Evolutionary conservation across 2,797 vertebrate species (phyloP).

Genomic region (Peromyscus aztecus): DNA sequence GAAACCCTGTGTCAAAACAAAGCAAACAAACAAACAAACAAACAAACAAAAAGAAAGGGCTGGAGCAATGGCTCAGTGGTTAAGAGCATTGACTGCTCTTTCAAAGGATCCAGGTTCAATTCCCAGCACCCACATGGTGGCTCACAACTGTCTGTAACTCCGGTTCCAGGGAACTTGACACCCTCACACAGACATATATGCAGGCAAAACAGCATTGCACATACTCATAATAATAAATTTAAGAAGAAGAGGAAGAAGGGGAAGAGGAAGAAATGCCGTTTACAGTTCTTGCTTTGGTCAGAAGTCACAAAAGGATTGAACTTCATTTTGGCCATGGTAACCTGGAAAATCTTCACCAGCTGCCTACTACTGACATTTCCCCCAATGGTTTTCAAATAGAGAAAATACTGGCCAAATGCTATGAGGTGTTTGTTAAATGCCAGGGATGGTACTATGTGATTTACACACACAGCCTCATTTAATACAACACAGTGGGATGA

Average conservation of each 20-base stretch:
- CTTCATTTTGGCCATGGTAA: neutral
- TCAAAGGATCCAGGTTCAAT: neutral
- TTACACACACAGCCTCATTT: neutral
- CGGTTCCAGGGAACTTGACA: neutral
- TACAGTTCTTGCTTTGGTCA: neutral
- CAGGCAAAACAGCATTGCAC: neutral
- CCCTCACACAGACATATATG: neutral
- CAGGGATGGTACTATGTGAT: neutral
- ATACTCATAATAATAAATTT: neutral
- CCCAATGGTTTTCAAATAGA: neutral
- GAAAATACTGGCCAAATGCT: constrained; percentile 27
- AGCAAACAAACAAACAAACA: too few relatives aligned
- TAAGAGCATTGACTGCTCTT: neutral
- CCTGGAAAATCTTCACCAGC: neutral
- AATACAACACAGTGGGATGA: neutral
- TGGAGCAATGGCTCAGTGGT: neutral
- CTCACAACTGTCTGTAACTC: neutral
- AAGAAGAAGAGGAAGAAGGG: neutral
- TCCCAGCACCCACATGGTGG: neutral
- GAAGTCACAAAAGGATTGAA: neutral
- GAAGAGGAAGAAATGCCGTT: neutral
- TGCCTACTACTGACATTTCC: neutral
- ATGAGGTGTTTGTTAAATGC: neutral
- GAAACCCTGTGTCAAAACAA: neutral
- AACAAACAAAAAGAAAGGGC: neutral